Evolutionary conservation across 2,113 vertebrate species (phyloP).

Genomic region (Leuciscus idus): DNA sequence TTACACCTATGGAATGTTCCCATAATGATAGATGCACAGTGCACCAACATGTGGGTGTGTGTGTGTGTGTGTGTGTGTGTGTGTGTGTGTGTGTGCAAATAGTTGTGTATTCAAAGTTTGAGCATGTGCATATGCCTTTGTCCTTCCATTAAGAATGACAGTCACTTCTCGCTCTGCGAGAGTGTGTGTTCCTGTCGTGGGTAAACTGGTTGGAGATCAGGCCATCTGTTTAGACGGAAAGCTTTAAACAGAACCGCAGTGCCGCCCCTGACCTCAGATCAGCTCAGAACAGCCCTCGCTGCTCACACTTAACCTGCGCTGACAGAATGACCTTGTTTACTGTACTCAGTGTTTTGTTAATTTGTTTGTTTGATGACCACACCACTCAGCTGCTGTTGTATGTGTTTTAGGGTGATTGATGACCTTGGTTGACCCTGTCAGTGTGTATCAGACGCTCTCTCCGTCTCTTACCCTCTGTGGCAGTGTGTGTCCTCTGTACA

Average conservation of each 20-base stretch:
- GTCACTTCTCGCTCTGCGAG: not conserved
- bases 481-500: not conserved
- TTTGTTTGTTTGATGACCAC: constrained; percentile 46
- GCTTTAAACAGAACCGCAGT: not conserved
- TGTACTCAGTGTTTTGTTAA: constrained; percentile 47
- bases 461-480: not conserved
- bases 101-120: not conserved
- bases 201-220: not conserved
- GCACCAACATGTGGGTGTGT: too few relatives aligned
- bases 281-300: not conserved
- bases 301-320: constrained; percentile 18
- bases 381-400: constrained; percentile 40
- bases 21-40: too few relatives aligned
- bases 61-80: too few relatives aligned
- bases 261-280: not conserved
- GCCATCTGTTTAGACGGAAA: not conserved
- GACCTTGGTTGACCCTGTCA: constrained; percentile 48
- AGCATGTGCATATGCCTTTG: not conserved
- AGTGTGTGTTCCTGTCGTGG: not conserved
- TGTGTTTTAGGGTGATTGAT: constrained; percentile 48
- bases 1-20: too few relatives aligned
- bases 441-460: constrained; percentile 25
- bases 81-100: not conserved
- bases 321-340: constrained; percentile 55
- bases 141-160: not conserved